Conservation (phyloP, 2,888 invertebrate species). For the Heteromurus nitidus region DNA sequence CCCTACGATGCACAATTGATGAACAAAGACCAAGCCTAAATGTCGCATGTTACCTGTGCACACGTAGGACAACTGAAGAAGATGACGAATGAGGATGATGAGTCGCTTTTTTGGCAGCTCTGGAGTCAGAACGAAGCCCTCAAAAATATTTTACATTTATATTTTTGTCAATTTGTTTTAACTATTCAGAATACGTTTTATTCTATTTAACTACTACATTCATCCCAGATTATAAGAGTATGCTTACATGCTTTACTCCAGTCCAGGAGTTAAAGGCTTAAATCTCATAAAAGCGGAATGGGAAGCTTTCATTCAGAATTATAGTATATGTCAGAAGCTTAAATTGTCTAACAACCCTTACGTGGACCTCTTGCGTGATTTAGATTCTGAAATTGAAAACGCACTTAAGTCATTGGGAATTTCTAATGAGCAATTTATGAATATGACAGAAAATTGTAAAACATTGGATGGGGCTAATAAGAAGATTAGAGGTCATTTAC, state of each 20-base stretch:
- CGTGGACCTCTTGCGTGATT: neutral
- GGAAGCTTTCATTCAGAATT: conserved; percentile 45
- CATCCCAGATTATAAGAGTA: no score
- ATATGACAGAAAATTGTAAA: neutral
- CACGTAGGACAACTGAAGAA: no score
- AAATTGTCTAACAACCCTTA: conserved; percentile 11
- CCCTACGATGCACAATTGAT: no score
- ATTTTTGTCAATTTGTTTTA: no score
- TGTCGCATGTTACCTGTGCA: no score
- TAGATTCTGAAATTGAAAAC: neutral
- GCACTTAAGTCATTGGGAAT: neutral
- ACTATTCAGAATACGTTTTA: no score
- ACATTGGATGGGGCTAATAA: neutral
- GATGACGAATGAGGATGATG: no score
- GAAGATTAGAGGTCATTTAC: conserved; percentile 10
- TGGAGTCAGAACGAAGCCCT: no score
- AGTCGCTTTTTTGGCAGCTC: no score
- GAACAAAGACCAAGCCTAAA: no score
- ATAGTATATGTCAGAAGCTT: conserved; percentile 19
- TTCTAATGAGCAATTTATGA: neutral
- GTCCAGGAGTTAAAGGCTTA: conserved; percentile 13
- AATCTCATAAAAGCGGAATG: conserved; percentile 19
- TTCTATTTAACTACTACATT: no score
- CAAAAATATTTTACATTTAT: no score
- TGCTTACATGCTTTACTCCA: conserved; percentile 48